Percentiles rank a stretch among this genome's conserved stretches.
Evolutionary conservation across 2,797 vertebrate genomes (phyloP).

Genomic region (Apogon hyalosoma): DNA sequence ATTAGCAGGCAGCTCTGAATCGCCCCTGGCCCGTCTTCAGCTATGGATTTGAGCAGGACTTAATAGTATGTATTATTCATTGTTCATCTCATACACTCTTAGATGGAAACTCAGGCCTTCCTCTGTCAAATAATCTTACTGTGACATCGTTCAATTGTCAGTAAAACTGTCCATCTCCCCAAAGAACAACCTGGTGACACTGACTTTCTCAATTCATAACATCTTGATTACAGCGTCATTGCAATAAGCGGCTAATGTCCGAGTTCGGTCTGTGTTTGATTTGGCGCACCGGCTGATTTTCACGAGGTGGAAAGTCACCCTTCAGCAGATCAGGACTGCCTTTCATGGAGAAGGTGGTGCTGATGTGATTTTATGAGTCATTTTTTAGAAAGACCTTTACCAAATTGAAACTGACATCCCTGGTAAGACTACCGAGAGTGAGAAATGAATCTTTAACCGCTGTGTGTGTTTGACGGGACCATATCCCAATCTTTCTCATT

Average conservation of each 20-base stretch:
- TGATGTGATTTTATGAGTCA: slow-evolving; percentile 42
- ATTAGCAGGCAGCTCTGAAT: slow-evolving; percentile 51
- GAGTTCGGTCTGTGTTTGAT: slow-evolving; percentile 12
- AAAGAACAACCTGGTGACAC: slow-evolving; percentile 43
- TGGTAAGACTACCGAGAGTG: slow-evolving; percentile 28
- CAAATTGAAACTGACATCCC: slow-evolving; percentile 52
- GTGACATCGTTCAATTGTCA: background rate
- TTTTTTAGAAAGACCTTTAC: slow-evolving; percentile 52
- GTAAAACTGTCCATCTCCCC: slow-evolving; percentile 29
- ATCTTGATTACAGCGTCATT: slow-evolving; percentile 44
- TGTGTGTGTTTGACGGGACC: background rate
- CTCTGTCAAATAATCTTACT: slow-evolving; percentile 27
- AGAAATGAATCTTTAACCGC: slow-evolving; percentile 38
- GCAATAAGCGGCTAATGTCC: slow-evolving; percentile 34
- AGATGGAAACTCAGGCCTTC: slow-evolving; percentile 15
- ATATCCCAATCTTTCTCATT: background rate
- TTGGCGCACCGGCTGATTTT: slow-evolving; percentile 26
- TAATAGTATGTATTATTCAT: slow-evolving; percentile 26
- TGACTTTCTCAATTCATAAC: slow-evolving; percentile 53
- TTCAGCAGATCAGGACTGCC: slow-evolving; percentile 15
- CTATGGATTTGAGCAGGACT: slow-evolving; percentile 23
- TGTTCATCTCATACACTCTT: slow-evolving; percentile 37
- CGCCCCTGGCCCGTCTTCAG: slow-evolving; percentile 16
- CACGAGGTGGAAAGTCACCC: slow-evolving; percentile 17
- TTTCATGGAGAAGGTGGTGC: slow-evolving; percentile 33